Percentiles rank a stretch among this genome's conserved stretches.
Conservation (phyloP, 2,113 vertebrate genomes). For the Dasyornis broadbenti region DNA sequence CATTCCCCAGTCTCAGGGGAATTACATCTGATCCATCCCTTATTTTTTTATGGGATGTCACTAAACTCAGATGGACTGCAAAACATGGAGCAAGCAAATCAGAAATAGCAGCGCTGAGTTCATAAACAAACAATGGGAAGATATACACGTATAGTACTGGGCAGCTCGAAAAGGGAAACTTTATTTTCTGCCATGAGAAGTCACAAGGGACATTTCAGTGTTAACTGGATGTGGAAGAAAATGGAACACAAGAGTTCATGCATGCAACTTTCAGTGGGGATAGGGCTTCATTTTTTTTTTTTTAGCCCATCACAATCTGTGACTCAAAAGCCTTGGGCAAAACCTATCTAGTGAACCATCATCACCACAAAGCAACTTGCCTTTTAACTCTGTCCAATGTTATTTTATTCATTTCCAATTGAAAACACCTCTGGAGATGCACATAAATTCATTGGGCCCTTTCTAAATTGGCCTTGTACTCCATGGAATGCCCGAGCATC, state of each 20-base stretch:
- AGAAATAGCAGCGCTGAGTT: background rate
- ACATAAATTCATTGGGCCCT: background rate
- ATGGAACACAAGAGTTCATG: conserved; percentile 9
- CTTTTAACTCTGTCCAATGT: conserved; percentile 32
- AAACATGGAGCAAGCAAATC: background rate
- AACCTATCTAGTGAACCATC: conserved; percentile 16
- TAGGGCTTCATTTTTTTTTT: background rate
- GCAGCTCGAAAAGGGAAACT: background rate
- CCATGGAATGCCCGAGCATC: background rate
- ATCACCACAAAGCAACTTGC: background rate
- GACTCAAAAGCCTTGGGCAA: conserved; percentile 9
- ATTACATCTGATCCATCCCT: background rate
- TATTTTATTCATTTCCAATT: conserved; percentile 37
- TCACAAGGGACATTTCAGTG: conserved; percentile 14
- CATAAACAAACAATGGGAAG: background rate
- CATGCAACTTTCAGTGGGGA: background rate
- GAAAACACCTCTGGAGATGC: background rate
- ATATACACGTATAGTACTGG: background rate
- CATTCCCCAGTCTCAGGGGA: background rate
- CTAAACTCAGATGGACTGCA: background rate
- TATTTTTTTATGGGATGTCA: background rate
- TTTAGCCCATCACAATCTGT: background rate
- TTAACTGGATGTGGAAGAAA: conserved; percentile 32
- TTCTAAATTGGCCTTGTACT: background rate
- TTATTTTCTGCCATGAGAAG: background rate